Evolutionary conservation across 2,113 vertebrate genomes (phyloP), one percentile per base, ranked within the genome.

Genomic region (Amazona guildingii): DNA sequence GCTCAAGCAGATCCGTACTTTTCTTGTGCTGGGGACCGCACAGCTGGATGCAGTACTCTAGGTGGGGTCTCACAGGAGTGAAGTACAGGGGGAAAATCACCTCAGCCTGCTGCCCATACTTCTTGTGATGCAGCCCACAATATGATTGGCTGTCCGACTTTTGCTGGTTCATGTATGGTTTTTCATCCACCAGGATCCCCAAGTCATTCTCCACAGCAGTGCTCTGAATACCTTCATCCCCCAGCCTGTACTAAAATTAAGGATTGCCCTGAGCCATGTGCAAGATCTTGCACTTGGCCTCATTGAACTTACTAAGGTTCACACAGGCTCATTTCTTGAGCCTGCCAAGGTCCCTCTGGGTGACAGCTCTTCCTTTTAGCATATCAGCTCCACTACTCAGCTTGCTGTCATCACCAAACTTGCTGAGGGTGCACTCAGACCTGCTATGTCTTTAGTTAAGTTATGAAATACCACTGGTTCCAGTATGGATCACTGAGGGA

Each of bases 321-420:
- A 4, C 46, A 37, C 0, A 1, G 37, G 12, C 10, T 4, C 9
- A 48, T 23, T 59, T 15, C 78, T 39, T 2, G 3, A 67, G 8
- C 14, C 19, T 72, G n/a, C 10, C 37, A 57, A 67, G 14, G 25
- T 37, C 8, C 41, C 37, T 39, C 19, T 67, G 63, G 23, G 6
- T 39, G 43, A 19, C 29, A 72, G 54, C 57, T 28, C 14, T n/a
- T 43, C 41, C 35, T 41, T 80, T 17, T 11, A 21, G 27, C 2
- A 3, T 31, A 25, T 17, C 49, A 68, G 23, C 12, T n/a, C 37
- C 46, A 62, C 9, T 33, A 39, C 15, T 24, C 37, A 55, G 31
- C 18, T 43, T 39, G 25, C 23, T 68, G 35, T n/a, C 28, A 27
- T 27, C 44, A 33, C 55, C 23, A 63, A 68, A 48, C 17, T 39